Percentiles rank a stretch among this genome's conserved stretches.
Conservation (phyloP, 2,888 invertebrate species). For the Diploptera punctata region DNA sequence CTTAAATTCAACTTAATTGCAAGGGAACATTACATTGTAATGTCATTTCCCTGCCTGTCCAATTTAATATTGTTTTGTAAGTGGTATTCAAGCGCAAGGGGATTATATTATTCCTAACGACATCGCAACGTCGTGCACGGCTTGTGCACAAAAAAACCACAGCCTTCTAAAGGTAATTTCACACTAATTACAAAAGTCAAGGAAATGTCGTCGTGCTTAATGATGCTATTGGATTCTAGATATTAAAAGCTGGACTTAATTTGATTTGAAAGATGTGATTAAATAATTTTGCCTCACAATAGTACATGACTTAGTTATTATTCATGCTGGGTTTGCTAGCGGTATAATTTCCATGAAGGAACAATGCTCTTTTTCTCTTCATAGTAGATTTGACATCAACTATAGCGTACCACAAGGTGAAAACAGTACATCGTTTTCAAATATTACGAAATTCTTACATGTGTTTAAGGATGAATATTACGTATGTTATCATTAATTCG, state of each 20-base stretch:
- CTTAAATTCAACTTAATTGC: too few species aligned
- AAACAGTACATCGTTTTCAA: too few species aligned
- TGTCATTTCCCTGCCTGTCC: not conserved
- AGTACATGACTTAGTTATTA: not conserved
- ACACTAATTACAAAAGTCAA: not conserved
- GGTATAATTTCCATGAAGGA: too few species aligned
- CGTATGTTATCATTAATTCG: too few species aligned
- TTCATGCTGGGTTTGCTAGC: not conserved
- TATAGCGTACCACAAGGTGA: too few species aligned
- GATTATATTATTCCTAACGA: not conserved
- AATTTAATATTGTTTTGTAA: not conserved
- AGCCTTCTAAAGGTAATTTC: not conserved
- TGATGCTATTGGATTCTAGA: not conserved
- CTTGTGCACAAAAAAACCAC: not conserved
- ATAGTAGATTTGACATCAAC: too few species aligned
- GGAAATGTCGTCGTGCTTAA: not conserved
- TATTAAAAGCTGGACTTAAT: not conserved
- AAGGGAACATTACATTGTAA: not conserved
- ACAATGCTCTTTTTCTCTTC: too few species aligned
- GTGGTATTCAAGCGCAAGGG: not conserved
- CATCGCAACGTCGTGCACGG: not conserved
- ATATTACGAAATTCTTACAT: too few species aligned
- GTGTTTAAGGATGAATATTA: too few species aligned
- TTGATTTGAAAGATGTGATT: conserved; percentile 2
- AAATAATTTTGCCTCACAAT: not conserved